Conservation (phyloP, 1,140 invertebrate species). For the Drosophila asahinai region DNA sequence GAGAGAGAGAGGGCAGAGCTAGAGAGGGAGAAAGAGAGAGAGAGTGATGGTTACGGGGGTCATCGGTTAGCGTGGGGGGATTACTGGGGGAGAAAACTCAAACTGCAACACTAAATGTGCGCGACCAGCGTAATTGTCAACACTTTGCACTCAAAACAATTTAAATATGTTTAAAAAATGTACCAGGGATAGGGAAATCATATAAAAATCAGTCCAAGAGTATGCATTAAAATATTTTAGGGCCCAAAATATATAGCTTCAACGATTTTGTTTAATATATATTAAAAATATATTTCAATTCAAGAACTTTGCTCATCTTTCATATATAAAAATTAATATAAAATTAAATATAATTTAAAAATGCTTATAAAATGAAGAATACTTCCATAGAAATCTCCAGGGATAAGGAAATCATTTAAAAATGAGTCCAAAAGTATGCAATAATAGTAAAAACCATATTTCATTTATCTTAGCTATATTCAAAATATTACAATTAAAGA, state of each 20-base stretch:
- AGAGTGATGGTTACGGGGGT: background rate
- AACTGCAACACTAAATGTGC: conserved; percentile 68
- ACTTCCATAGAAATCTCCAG: background rate
- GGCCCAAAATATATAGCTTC: too few relatives aligned
- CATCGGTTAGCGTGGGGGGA: conserved; percentile 4
- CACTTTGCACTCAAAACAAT: conserved; percentile 16
- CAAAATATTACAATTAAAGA: too few relatives aligned
- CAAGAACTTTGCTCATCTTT: too few relatives aligned
- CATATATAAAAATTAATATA: too few relatives aligned
- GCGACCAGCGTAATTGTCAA: conserved; percentile 57
- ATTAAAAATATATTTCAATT: too few relatives aligned
- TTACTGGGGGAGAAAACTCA: conserved; percentile 22
- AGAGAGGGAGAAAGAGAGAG: background rate
- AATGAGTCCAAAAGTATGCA: too few relatives aligned
- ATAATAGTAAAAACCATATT: too few relatives aligned
- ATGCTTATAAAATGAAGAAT: too few relatives aligned
- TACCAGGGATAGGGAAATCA: background rate
- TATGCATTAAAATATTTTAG: background rate
- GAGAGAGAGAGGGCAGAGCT: background rate
- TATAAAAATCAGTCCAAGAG: too few relatives aligned
- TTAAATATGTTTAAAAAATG: background rate
- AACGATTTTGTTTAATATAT: too few relatives aligned
- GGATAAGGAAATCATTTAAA: background rate
- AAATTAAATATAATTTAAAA: background rate
- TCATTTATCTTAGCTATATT: too few relatives aligned